Conservation (phyloP, 2,797 vertebrate genomes). For the Okamejei kenojei region DNA sequence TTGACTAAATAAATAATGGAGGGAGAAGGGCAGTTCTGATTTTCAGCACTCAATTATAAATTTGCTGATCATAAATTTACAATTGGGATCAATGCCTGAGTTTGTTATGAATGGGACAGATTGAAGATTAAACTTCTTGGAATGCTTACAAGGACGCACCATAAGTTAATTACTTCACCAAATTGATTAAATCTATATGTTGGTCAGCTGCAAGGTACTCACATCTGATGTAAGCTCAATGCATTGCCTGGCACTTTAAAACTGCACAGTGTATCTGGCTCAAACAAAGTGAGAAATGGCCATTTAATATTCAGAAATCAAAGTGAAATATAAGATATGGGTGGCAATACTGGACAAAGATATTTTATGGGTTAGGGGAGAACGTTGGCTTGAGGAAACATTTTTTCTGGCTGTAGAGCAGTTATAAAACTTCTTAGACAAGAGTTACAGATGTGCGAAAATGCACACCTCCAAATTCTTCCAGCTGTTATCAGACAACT, state of each 20-base stretch:
- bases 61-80: background rate
- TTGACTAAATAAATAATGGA: conserved; percentile 13
- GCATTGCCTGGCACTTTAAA: background rate
- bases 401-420: no score
- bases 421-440: no score
- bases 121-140: background rate
- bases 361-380: no score
- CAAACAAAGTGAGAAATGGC: background rate
- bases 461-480: no score
- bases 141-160: background rate
- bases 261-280: background rate
- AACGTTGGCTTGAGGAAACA: no score
- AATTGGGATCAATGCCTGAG: background rate
- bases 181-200: background rate
- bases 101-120: background rate
- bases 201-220: background rate
- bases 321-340: no score
- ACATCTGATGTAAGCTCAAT: background rate
- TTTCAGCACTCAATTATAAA: background rate
- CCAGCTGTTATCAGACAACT: no score
- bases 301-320: background rate
- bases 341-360: no score
- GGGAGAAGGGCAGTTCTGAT: background rate
- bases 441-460: no score
- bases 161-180: background rate